Evolutionary conservation across 92 coral and sea anemone species (phyloP).

Genomic region (Phenganax subtilis): DNA sequence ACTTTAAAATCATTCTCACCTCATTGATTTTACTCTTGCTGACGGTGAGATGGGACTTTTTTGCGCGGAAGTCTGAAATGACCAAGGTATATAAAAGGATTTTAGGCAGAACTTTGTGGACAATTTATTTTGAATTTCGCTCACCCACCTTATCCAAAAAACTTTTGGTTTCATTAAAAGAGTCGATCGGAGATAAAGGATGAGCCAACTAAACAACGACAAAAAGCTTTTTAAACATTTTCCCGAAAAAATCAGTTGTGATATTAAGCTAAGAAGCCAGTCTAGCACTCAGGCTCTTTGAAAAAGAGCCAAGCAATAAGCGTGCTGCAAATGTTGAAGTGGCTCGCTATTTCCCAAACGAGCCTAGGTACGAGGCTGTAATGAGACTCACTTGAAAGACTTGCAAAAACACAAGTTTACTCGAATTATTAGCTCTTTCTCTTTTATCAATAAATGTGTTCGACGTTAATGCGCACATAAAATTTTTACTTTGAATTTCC

Average conservation of each 20-base stretch:
- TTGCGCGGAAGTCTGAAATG: conserved; percentile 22
- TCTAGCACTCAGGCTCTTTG: no score
- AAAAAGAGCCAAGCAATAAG: background rate
- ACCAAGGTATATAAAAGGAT: background rate
- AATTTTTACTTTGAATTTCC: conserved; percentile 69
- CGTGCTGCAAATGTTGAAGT: no score
- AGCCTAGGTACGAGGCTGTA: no score
- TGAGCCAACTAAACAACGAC: conserved; percentile 52
- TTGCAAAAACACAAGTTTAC: no score
- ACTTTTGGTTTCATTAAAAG: conserved; percentile 32
- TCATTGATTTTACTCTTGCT: conserved; percentile 11
- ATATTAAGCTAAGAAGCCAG: background rate
- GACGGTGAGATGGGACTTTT: conserved; percentile 25
- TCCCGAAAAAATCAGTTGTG: background rate
- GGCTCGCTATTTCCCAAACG: no score
- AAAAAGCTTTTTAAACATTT: background rate
- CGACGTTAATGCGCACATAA: no score
- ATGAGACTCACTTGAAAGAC: no score
- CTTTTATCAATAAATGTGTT: background rate
- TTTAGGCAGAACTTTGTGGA: no score
- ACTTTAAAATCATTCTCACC: conserved; percentile 3
- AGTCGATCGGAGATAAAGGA: conserved; percentile 48
- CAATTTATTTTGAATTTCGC: no score
- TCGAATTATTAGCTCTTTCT: background rate
- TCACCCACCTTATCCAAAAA: conserved; percentile 26